Evolutionary conservation across 2,113 vertebrate genomes (phyloP).

Genomic region (Pithys albifrons): DNA sequence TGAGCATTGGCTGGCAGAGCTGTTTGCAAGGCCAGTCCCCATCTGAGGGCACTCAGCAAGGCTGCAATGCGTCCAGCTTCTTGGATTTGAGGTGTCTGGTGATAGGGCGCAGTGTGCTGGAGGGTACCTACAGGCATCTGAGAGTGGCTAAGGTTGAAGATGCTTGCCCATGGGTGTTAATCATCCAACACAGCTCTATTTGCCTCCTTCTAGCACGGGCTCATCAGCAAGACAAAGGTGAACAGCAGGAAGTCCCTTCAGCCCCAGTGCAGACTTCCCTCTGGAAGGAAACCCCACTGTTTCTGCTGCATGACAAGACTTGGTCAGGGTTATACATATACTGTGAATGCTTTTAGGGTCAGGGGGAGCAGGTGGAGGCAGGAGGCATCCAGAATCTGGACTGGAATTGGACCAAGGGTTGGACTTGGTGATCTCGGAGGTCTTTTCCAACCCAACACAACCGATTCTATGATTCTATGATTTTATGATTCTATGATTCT

Average conservation of each 20-base stretch:
- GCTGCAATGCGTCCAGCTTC: rapidly evolving
- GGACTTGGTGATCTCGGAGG: too few relatives aligned
- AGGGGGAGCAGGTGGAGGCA: background rate
- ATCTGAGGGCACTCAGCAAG: background rate
- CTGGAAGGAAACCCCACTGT: background rate
- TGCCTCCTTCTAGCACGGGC: rapidly evolving
- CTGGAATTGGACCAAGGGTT: too few relatives aligned
- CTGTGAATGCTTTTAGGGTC: background rate
- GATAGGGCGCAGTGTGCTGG: background rate
- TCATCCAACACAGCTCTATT: background rate
- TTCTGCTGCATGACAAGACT: background rate
- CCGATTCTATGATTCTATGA: too few relatives aligned
- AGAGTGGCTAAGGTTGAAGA: background rate
- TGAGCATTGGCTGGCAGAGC: background rate
- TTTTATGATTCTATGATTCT: too few relatives aligned
- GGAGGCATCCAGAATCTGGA: background rate
- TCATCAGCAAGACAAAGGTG: rapidly evolving
- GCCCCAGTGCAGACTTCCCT: background rate
- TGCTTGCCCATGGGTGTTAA: rapidly evolving
- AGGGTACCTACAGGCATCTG: background rate
- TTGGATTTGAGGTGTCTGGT: rapidly evolving
- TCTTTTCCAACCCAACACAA: too few relatives aligned
- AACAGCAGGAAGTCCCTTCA: background rate
- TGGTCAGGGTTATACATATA: too few relatives aligned
- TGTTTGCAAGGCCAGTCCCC: background rate